Evolutionary conservation across 2,797 vertebrate species (phyloP).

Genomic region (Epinephelus coioides): DNA sequence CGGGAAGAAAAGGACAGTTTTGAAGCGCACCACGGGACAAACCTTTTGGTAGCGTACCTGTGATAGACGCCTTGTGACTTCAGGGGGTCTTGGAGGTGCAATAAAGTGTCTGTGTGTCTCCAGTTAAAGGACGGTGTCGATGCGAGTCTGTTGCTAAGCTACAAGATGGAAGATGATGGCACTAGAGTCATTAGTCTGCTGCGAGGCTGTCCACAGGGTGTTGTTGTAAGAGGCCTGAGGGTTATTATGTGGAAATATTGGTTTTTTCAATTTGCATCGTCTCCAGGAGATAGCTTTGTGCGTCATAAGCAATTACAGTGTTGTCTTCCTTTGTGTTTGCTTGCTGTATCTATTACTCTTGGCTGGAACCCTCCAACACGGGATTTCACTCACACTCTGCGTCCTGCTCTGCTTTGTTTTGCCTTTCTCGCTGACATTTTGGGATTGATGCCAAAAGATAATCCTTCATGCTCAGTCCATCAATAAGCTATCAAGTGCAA

Average conservation of each 20-base stretch:
- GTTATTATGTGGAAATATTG: constrained; percentile 75
- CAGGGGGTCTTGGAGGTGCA: constrained; percentile 30
- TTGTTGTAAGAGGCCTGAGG: constrained; percentile 50
- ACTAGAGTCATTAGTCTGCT: constrained; percentile 56
- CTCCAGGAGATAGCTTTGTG: constrained; percentile 46
- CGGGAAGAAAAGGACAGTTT: background rate
- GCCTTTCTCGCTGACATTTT: constrained; percentile 30
- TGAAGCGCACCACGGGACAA: background rate
- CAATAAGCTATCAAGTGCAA: constrained; percentile 48
- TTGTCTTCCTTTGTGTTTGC: constrained; percentile 50
- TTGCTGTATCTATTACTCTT: constrained; percentile 31
- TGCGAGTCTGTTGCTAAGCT: constrained; percentile 73
- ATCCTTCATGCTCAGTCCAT: constrained; percentile 42
- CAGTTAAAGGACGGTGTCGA: constrained; percentile 27
- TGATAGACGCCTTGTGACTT: constrained; percentile 17
- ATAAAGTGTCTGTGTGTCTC: constrained; percentile 27
- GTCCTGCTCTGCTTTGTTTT: constrained; percentile 10
- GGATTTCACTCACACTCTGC: background rate
- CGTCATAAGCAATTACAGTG: constrained; percentile 53
- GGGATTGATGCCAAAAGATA: constrained; percentile 49
- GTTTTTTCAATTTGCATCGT: constrained; percentile 71
- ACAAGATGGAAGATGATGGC: constrained; percentile 66
- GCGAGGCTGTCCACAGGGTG: constrained; percentile 48
- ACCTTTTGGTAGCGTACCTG: constrained; percentile 5
- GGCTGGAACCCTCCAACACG: background rate